phyloP scores from a whole-genome alignment of 2,113 vertebrate species.

The Anarhynchus alexandrinus region DNA sequence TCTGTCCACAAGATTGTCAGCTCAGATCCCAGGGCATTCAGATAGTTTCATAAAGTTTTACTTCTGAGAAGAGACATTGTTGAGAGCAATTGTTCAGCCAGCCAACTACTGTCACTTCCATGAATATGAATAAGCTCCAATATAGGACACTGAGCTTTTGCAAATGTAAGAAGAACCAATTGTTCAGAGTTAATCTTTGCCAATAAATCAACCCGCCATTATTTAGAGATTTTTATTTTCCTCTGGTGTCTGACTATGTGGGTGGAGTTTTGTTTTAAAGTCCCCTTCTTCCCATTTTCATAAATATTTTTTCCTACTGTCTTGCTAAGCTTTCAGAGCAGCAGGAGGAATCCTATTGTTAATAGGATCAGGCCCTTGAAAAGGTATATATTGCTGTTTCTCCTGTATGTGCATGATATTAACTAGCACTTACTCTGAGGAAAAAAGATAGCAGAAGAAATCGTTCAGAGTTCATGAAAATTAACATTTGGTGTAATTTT shows the following conservation, averaged over 20 bases:
- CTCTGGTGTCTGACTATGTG: neutral
- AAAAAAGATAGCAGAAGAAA: neutral
- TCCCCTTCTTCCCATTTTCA: neutral
- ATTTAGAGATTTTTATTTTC: conserved; percentile 1
- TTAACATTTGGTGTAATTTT: conserved; percentile 8
- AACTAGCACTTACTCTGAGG: neutral
- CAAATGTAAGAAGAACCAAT: conserved; percentile 20
- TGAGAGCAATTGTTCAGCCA: conserved; percentile 39
- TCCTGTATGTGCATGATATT: neutral
- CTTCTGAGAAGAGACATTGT: conserved; percentile 16
- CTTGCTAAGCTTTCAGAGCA: neutral
- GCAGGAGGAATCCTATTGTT: neutral
- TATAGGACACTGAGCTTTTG: conserved; percentile 37
- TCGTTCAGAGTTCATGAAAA: neutral
- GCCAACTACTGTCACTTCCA: conserved; percentile 40
- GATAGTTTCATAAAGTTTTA: conserved; percentile 29
- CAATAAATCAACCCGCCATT: neutral
- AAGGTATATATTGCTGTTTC: neutral
- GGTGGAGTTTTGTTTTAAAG: neutral
- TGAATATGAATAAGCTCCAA: conserved; percentile 56
- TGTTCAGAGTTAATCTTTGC: conserved; percentile 1
- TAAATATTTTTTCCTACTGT: neutral
- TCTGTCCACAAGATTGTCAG: neutral
- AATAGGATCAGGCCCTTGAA: neutral
- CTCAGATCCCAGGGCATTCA: neutral